phyloP scores from a whole-genome alignment of 23 tunicate genomes.

The Halocynthia roretzi region DNA sequence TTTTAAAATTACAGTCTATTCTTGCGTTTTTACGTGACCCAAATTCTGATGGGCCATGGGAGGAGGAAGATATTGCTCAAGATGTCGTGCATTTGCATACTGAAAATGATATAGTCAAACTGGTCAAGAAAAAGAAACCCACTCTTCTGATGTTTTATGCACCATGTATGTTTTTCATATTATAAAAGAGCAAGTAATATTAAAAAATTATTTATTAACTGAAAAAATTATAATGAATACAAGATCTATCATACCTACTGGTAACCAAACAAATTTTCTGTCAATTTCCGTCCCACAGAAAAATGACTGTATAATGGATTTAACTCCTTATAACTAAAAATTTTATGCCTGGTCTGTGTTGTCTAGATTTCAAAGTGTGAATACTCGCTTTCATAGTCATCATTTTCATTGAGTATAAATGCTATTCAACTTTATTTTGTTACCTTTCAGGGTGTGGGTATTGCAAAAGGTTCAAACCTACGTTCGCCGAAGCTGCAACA shows the following conservation, averaged over 20 bases:
- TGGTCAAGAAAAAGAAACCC: conserved; percentile 81
- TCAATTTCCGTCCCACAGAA: too few relatives aligned
- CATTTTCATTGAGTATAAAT: background rate
- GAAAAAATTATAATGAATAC: too few relatives aligned
- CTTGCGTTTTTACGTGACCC: conserved; percentile 67
- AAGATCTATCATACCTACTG: too few relatives aligned
- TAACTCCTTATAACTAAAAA: too few relatives aligned
- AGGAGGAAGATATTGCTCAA: conserved; percentile 80
- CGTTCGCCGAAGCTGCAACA: conserved; percentile 81
- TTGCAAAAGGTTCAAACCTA: conserved; percentile 91
- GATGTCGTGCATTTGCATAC: conserved; percentile 87
- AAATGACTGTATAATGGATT: too few relatives aligned
- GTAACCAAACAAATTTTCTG: too few relatives aligned
- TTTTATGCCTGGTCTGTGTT: too few relatives aligned
- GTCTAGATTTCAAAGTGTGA: background rate
- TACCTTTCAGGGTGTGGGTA: conserved; percentile 82
- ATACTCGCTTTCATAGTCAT: background rate
- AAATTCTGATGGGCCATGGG: conserved; percentile 91
- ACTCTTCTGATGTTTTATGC: conserved; percentile 90
- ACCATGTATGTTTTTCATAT: conserved; percentile 51
- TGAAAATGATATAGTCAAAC: conserved; percentile 75
- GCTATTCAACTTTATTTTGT: background rate
- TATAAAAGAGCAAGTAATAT: too few relatives aligned
- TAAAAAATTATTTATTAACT: too few relatives aligned
- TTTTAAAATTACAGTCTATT: conserved; percentile 44